Percentiles rank a stretch among this genome's conserved stretches.
Evolutionary conservation across 2,113 vertebrate genomes (phyloP).

Genomic region (Ailuropoda melanoleuca): DNA sequence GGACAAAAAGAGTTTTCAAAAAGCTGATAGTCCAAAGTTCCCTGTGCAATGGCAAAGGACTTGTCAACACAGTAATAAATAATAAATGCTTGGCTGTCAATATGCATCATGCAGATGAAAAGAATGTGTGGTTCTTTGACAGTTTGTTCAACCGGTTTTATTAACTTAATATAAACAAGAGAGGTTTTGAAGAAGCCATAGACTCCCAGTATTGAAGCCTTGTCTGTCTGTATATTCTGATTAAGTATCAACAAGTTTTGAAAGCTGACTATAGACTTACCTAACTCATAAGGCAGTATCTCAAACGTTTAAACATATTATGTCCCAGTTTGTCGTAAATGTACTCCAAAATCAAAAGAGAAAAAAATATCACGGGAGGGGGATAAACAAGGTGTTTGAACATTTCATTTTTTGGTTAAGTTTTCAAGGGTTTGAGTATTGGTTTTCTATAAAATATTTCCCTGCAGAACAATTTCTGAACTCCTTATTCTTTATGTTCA

Average conservation of each 20-base stretch:
- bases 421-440: not conserved
- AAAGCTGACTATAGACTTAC: conserved; percentile 17
- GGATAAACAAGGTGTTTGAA: not conserved
- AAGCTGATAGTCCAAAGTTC: not conserved
- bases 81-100: not conserved
- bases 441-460: not conserved
- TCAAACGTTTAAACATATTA: not conserved
- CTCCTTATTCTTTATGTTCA: not conserved
- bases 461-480: not conserved
- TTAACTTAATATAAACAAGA: conserved; percentile 32
- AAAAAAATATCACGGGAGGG: not conserved
- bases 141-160: not conserved
- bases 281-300: not conserved
- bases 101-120: not conserved
- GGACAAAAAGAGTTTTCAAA: conserved; percentile 24
- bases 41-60: not conserved
- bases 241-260: not conserved
- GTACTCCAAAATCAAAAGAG: conserved; percentile 12
- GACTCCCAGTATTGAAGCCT: not conserved
- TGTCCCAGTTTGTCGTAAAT: not conserved
- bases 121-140: not conserved
- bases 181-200: not conserved
- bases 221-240: conserved; percentile 7
- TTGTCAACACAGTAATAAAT: not conserved
- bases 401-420: not conserved